Evolutionary conservation across 2,797 vertebrate genomes (phyloP).

Genomic region (Numenius phaeopus): DNA sequence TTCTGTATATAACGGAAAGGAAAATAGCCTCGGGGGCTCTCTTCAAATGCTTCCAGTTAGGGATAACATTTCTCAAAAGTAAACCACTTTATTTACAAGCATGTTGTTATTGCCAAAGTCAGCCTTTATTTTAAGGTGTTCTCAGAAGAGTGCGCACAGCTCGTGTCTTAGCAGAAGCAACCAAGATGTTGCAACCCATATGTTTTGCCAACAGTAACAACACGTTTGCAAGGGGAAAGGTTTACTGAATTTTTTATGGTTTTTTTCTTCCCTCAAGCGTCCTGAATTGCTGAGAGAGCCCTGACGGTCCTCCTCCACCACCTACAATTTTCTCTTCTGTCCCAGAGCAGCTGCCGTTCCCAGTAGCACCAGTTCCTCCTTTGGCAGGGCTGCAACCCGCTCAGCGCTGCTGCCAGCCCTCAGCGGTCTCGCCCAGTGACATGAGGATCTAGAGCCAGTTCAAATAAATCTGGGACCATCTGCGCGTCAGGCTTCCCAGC

Average conservation of each 20-base stretch:
- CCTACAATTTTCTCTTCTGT: not conserved
- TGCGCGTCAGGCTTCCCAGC: not conserved
- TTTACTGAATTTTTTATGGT: not conserved
- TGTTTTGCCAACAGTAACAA: constrained; percentile 67
- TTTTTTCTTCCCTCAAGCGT: not conserved
- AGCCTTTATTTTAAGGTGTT: constrained; percentile 75
- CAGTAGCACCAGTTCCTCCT: not conserved
- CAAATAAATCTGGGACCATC: constrained; percentile 8
- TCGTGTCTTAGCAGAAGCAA: constrained; percentile 58
- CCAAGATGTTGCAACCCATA: constrained; percentile 64
- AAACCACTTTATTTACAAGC: constrained; percentile 72
- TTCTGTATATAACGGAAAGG: not conserved
- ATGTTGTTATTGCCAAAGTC: constrained; percentile 73
- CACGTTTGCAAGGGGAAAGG: constrained; percentile 58
- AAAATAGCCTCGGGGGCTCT: constrained; percentile 46
- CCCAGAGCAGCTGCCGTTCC: not conserved
- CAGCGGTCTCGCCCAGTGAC: not conserved
- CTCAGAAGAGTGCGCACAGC: constrained; percentile 51
- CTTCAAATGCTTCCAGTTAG: constrained; percentile 31
- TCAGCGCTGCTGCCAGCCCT: not conserved
- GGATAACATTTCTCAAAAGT: constrained; percentile 63
- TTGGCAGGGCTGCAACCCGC: not conserved
- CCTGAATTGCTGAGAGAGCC: constrained; percentile 3
- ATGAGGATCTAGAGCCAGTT: not conserved
- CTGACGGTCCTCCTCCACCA: not conserved